These are phyloP conservation scores for Agapostemon virescens DNA, from an alignment of 2,888 invertebrate genomes.

Conservation along the genomic window DNA sequence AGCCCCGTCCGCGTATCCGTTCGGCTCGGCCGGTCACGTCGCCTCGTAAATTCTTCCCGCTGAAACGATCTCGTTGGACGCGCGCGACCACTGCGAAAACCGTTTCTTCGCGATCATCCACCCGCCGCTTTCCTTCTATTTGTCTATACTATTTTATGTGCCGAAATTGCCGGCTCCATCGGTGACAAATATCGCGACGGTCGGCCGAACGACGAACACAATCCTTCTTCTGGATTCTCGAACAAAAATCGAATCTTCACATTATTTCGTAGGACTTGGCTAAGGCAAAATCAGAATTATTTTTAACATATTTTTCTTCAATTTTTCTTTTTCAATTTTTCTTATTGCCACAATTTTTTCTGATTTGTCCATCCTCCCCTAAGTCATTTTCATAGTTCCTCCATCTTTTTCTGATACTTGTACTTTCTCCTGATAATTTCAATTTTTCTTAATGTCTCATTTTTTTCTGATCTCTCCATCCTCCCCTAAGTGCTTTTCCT, in stretches of 20 bases:
- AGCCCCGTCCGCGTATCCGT: constrained; percentile 46
- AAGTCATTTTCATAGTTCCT: too few relatives aligned
- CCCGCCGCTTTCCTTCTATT: neutral
- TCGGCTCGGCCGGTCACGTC: constrained; percentile 39
- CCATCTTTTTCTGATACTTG: too few relatives aligned
- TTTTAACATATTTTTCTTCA: too few relatives aligned
- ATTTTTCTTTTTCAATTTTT: too few relatives aligned
- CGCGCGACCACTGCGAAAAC: constrained; percentile 6
- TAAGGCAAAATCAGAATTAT: too few relatives aligned
- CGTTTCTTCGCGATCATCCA: neutral
- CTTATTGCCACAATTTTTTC: too few relatives aligned
- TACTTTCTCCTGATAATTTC: too few relatives aligned
- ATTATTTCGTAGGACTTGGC: too few relatives aligned
- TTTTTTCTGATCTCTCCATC: too few relatives aligned
- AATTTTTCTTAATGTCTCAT: too few relatives aligned
- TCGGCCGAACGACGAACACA: neutral
- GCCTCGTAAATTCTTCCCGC: constrained; percentile 34
- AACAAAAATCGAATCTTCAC: neutral
- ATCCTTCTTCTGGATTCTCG: neutral
- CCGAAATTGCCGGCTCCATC: neutral
- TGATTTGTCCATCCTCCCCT: too few relatives aligned
- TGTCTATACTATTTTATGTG: constrained; percentile 6
- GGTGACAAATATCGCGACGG: neutral
- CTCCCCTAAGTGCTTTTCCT: too few relatives aligned
- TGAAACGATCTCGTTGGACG: constrained; percentile 33